Conservation (phyloP, 2,797 vertebrate genomes). For the Morelia viridis region DNA sequence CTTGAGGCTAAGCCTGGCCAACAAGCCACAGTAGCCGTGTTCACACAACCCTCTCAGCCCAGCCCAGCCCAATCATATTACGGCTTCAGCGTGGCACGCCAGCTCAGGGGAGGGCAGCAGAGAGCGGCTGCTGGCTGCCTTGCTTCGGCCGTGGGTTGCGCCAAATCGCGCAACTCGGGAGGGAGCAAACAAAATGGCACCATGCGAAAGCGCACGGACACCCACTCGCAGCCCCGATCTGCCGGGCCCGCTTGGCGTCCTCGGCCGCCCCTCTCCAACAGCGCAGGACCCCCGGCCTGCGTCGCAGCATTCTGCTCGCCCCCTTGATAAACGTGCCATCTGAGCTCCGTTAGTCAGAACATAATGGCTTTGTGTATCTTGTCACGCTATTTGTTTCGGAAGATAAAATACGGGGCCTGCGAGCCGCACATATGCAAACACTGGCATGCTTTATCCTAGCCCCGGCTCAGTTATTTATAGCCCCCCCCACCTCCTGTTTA, state of each 20-base stretch:
- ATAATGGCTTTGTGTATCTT: conserved; percentile 65
- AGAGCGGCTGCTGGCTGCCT: fast-evolving
- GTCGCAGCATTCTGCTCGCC: conserved; percentile 45
- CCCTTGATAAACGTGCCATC: conserved; percentile 58
- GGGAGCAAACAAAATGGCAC: not conserved
- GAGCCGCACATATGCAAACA: conserved; percentile 55
- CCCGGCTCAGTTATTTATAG: conserved; percentile 64
- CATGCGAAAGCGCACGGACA: not conserved
- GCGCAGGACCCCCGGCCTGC: not conserved
- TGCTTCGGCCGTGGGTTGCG: not conserved
- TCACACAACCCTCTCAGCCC: not conserved
- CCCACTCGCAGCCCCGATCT: not conserved
- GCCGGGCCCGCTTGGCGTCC: conserved; percentile 16
- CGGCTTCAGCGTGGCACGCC: not conserved
- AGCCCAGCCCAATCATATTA: not conserved
- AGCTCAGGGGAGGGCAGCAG: not conserved
- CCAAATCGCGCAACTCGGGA: too few relatives aligned
- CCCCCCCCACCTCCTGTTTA: conserved; percentile 51
- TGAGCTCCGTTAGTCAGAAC: conserved; percentile 58
- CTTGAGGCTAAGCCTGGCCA: not conserved
- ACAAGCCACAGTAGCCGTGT: not conserved
- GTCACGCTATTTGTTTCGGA: conserved; percentile 62
- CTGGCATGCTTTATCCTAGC: conserved; percentile 50
- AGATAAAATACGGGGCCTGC: conserved; percentile 64
- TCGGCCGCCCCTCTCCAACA: not conserved